phyloP scores from a whole-genome alignment of 2,888 invertebrate genomes.

The Blomia tropicalis region DNA sequence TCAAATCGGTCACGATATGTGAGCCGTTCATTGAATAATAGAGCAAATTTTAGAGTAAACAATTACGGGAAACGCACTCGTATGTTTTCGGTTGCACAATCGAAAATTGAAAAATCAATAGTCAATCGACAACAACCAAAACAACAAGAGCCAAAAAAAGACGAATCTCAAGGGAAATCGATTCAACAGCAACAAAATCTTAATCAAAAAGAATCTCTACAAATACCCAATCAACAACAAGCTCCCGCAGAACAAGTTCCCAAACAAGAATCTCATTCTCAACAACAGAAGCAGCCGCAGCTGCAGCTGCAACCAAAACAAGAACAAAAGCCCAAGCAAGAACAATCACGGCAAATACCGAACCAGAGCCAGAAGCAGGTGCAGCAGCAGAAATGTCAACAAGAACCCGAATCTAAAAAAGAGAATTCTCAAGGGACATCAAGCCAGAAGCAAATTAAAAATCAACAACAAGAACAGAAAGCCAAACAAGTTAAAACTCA shows the following conservation, averaged over 20 bases:
- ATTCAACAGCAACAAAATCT: not conserved
- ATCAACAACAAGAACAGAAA: too few species aligned
- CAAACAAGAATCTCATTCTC: not conserved
- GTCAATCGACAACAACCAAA: too few species aligned
- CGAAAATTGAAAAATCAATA: too few species aligned
- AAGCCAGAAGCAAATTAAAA: too few species aligned
- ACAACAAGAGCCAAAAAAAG: too few species aligned
- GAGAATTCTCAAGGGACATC: too few species aligned
- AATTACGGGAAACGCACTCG: too few species aligned
- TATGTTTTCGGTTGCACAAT: too few species aligned
- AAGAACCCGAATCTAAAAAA: not conserved
- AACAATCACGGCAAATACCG: not conserved
- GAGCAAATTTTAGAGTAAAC: too few species aligned
- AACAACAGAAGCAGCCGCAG: not conserved
- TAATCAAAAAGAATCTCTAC: not conserved
- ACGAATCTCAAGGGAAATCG: not conserved
- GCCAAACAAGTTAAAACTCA: too few species aligned
- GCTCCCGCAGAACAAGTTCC: not conserved
- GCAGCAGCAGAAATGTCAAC: constrained; percentile 2
- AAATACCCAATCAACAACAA: not conserved
- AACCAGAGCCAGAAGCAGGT: not conserved
- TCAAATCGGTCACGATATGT: not conserved
- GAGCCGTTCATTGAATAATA: not conserved
- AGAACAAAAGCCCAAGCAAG: not conserved
- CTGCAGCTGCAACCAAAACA: not conserved